Evolutionary conservation across 2,888 invertebrate species (phyloP), one percentile per base, ranked within the genome.

Genomic region (Lithophane semibrunnea): DNA sequence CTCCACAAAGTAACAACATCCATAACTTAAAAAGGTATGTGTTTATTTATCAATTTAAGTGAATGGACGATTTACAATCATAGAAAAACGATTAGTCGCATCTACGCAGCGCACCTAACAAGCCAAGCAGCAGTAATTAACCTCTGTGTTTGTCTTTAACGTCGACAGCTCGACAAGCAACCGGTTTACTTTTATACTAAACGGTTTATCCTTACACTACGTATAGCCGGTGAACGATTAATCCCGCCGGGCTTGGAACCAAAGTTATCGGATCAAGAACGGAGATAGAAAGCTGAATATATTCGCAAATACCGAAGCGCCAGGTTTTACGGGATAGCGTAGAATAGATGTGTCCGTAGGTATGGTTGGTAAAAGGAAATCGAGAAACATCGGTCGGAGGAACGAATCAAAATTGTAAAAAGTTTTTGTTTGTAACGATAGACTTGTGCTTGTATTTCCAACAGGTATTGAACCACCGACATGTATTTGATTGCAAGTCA

Each of bases 91-190:
- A 60, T 56, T 5, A 66, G 42, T 61, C 60, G 86, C n/a, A 61
- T 16, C 1, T 29, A 12, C 37, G 21, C 29, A 58, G 65, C n/a
- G 10, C 16, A 1, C 79, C 76, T 79, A 56, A 21, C 52, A 7
- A 37, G 13, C 44, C 52, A 37, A 37, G 37, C 60, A 69, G 68
- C 69, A 60, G 79, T 88, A 84, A 86, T 87, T 87, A 87, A 80
- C 86, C 80, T 75, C 75, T 49, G 70, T 84, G 86, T 88, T 88
- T 84, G 83, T 80, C 77, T 86, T 83, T 70, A 76, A 69, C 83
- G 77, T 66, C 75, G 73, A 67, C 80, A 70, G 73, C 72, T 77
- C 75, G 29, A 21, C 49, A 64, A 67, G 73, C 58, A 58, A 69
- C 56, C 72, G 54, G 73, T 68, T 87, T 75, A 80, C 77, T 84